Evolutionary conservation across 2,888 invertebrate species (phyloP).

Genomic region (Idaea biselata): DNA sequence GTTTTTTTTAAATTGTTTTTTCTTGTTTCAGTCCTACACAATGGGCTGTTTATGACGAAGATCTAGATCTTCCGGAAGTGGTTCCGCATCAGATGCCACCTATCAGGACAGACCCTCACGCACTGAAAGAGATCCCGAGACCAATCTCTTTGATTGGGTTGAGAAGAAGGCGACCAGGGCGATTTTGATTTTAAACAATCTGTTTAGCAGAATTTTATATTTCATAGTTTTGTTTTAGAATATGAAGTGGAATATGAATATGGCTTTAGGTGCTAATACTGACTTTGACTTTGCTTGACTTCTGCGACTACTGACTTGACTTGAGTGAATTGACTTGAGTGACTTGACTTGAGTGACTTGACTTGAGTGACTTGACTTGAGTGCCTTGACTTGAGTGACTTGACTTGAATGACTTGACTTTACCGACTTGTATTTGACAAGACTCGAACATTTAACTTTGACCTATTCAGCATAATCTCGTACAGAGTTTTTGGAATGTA

Average conservation of each 20-base stretch:
- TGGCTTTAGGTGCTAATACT: background rate
- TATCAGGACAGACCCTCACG: slow-evolving; percentile 62
- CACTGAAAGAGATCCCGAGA: slow-evolving; percentile 66
- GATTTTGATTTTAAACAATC: slow-evolving; percentile 24
- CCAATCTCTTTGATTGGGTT: slow-evolving; percentile 56
- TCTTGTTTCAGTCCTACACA: slow-evolving; percentile 62
- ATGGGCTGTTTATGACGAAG: slow-evolving; percentile 74
- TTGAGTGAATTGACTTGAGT: too few relatives aligned
- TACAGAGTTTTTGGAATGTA: too few relatives aligned
- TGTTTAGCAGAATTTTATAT: slow-evolving; percentile 5
- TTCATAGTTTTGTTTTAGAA: background rate
- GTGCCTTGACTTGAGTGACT: background rate
- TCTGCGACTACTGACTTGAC: background rate
- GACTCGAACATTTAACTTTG: too few relatives aligned
- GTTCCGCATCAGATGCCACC: slow-evolving; percentile 58
- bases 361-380: background rate
- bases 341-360: too few relatives aligned
- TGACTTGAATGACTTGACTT: too few relatives aligned
- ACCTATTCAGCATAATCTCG: too few relatives aligned
- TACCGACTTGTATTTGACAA: too few relatives aligned
- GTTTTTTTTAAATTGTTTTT: background rate
- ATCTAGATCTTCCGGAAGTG: slow-evolving; percentile 50
- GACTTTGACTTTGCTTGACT: slow-evolving; percentile 1
- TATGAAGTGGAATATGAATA: background rate
- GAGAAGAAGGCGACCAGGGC: slow-evolving; percentile 51